Percentiles rank a stretch among this genome's conserved stretches.
phyloP scores from a whole-genome alignment of 2,797 vertebrate genomes.

The Euthynnus affinis region DNA sequence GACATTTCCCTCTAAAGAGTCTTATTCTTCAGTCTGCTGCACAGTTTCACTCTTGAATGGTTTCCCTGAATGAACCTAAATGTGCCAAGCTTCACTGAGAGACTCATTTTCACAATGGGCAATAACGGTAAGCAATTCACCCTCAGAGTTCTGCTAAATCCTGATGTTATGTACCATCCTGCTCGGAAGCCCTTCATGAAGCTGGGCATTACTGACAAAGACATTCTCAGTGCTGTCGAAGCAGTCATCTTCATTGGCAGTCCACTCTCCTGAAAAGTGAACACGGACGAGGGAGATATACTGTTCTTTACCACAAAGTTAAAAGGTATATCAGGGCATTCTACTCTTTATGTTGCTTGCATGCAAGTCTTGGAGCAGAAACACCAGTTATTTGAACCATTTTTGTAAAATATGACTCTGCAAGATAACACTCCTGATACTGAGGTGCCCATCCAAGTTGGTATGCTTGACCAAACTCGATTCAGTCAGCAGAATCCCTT shows the following conservation, averaged over 20 bases:
- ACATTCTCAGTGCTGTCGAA: constrained; percentile 38
- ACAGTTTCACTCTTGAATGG: constrained; percentile 73
- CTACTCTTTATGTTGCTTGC: constrained; percentile 11
- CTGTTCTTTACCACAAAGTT: constrained; percentile 10
- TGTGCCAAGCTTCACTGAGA: constrained; percentile 59
- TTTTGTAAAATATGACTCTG: constrained; percentile 8
- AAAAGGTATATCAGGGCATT: not conserved
- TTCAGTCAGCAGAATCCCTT: too few species aligned
- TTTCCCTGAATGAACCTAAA: constrained; percentile 67
- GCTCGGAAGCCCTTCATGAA: constrained; percentile 46
- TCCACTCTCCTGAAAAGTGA: constrained; percentile 45
- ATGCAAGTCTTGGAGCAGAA: constrained; percentile 1
- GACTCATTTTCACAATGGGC: constrained; percentile 71
- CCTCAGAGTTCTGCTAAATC: constrained; percentile 46
- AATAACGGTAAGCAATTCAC: constrained; percentile 64
- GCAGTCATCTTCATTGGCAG: constrained; percentile 34
- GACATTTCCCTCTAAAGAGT: constrained; percentile 65
- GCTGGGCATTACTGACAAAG: constrained; percentile 52
- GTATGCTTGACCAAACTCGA: not conserved
- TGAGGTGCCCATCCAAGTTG: constrained; percentile 6
- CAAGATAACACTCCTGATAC: constrained; percentile 3
- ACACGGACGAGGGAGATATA: constrained; percentile 21
- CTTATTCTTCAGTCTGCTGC: constrained; percentile 61
- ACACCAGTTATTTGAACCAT: not conserved
- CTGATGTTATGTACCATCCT: constrained; percentile 43